Conservation (phyloP, 2,888 invertebrate genomes). For the Phyto melanocephala region DNA sequence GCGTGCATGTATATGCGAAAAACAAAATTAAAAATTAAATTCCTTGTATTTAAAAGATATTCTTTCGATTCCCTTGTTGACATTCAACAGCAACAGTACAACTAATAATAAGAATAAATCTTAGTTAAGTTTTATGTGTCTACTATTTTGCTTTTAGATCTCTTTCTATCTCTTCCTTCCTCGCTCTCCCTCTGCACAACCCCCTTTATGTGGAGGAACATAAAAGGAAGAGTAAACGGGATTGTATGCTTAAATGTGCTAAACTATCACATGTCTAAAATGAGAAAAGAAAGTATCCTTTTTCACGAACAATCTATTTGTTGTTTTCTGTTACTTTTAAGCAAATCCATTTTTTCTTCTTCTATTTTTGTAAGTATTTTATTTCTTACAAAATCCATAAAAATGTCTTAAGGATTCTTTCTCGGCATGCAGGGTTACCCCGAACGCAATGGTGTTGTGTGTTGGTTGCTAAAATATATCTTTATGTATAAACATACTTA, state of each 20-base stretch:
- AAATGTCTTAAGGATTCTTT: neutral
- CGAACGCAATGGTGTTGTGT: neutral
- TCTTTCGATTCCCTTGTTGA: constrained; percentile 49
- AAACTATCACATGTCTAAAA: neutral
- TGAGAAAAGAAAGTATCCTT: neutral
- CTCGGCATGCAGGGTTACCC: neutral
- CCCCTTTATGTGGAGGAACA: no score
- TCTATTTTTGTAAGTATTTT: neutral
- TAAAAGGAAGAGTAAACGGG: no score
- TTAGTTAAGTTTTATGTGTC: constrained; percentile 40
- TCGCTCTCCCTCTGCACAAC: neutral
- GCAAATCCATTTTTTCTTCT: neutral
- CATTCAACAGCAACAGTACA: constrained; percentile 37
- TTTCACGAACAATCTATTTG: neutral
- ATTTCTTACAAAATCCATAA: neutral
- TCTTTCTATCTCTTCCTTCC: neutral
- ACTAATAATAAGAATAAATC: constrained; percentile 43
- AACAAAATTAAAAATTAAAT: neutral
- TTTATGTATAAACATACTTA: no score
- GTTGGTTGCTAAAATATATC: neutral
- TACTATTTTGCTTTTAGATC: neutral
- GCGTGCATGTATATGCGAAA: no score
- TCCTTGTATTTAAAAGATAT: constrained; percentile 12
- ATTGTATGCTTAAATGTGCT: neutral
- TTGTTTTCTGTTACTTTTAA: neutral